These are phyloP conservation scores for Ophiodon elongatus DNA, from an alignment of 2,113 vertebrate species.

Conservation along the genomic window DNA sequence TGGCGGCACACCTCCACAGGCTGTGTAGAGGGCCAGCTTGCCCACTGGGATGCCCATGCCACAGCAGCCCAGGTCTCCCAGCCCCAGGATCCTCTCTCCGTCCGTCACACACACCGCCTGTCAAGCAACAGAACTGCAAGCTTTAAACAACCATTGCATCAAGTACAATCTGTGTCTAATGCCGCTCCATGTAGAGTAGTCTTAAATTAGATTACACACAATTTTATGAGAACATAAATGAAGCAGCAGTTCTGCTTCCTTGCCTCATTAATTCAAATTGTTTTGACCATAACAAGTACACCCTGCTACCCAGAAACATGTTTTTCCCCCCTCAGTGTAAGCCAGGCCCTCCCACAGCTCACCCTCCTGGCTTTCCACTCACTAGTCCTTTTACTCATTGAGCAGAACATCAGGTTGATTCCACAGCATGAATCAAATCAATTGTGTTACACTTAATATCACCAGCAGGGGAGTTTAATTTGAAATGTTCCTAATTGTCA, in stretches of 20 bases:
- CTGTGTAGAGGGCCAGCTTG: constrained; percentile 96
- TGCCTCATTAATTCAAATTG: background rate
- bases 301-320: constrained; percentile 22
- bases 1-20: constrained; percentile 94
- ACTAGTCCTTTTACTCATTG: constrained; percentile 24
- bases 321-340: constrained; percentile 27
- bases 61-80: constrained; percentile 95
- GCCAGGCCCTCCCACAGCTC: constrained; percentile 46
- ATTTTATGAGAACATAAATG: constrained; percentile 17
- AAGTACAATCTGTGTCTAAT: background rate
- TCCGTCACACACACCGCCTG: constrained; percentile 97
- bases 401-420: constrained; percentile 43
- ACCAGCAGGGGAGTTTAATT: constrained; percentile 42
- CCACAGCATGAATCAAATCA: constrained; percentile 34
- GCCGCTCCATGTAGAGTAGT: background rate
- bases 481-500: constrained; percentile 43
- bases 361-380: constrained; percentile 51
- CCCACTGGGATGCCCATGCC: constrained; percentile 99
- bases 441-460: constrained; percentile 53
- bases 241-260: background rate
- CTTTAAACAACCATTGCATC: background rate
- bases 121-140: constrained; percentile 40
- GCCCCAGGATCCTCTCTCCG: constrained; percentile 96
- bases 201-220: background rate
- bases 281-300: constrained; percentile 39